A percentile compares a stretch with the other conserved stretches of the same genome.
Conservation (phyloP, 2,113 vertebrate species). For the Ammodytes marinus region DNA sequence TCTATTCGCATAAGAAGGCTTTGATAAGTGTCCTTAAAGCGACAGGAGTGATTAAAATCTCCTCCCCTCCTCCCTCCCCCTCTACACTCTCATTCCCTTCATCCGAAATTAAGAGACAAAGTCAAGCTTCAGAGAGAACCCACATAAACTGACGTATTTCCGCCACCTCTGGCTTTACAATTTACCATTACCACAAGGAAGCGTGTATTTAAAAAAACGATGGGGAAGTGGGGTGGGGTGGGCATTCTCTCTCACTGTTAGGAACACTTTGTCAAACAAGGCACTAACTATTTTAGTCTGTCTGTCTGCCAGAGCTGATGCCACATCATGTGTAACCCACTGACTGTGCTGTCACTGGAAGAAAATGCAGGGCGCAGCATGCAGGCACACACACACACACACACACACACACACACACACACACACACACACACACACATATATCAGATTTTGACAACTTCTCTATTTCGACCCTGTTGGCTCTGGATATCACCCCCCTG, state of each 20-base stretch:
- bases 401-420: conserved; percentile 14
- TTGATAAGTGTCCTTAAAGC: conserved; percentile 88
- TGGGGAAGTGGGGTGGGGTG: conserved; percentile 12
- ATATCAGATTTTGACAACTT: conserved; percentile 65
- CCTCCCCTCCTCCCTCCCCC: conserved; percentile 46
- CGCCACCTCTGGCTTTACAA: conserved; percentile 82
- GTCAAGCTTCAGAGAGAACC: conserved; percentile 79
- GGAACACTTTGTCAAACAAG: conserved; percentile 64
- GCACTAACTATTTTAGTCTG: conserved; percentile 61
- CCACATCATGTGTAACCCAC: conserved; percentile 55
- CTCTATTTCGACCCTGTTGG: conserved; percentile 47
- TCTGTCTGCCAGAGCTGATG: conserved; percentile 53
- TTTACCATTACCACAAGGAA: conserved; percentile 85
- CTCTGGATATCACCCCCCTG: not conserved
- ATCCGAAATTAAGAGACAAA: conserved; percentile 85
- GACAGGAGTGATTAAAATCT: conserved; percentile 87
- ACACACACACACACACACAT: conserved; percentile 17
- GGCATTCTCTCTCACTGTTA: conserved; percentile 44
- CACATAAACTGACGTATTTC: conserved; percentile 91
- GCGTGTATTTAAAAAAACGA: conserved; percentile 67
- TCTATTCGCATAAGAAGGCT: conserved; percentile 82
- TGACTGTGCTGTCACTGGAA: conserved; percentile 54
- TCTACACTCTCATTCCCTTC: conserved; percentile 72
- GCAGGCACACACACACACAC: conserved; percentile 3
- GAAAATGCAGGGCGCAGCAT: conserved; percentile 10